Conservation (phyloP, 2,888 invertebrate genomes). For the Zhuqinia jingwanae region DNA sequence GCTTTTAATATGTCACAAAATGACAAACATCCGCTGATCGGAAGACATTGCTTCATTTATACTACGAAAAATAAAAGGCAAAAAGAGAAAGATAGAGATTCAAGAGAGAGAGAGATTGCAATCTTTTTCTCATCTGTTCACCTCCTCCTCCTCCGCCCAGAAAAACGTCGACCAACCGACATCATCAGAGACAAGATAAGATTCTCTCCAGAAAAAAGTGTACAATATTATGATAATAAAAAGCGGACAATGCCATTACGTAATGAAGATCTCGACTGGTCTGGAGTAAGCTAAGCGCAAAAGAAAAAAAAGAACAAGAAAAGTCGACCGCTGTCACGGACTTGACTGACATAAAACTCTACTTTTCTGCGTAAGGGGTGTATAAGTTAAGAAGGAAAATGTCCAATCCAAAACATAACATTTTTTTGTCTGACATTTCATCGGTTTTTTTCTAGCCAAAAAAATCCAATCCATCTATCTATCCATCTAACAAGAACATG, state of each 20-base stretch:
- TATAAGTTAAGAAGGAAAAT: background rate
- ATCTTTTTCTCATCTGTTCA: constrained; percentile 47
- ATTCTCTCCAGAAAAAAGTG: background rate
- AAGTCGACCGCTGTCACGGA: constrained; percentile 23
- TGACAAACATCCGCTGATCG: constrained; percentile 59
- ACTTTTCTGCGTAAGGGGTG: background rate
- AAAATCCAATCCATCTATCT: constrained; percentile 14
- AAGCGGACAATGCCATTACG: constrained; percentile 62
- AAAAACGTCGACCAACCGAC: no score
- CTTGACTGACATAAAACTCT: constrained; percentile 33
- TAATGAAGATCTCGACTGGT: constrained; percentile 53
- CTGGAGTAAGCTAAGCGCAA: background rate
- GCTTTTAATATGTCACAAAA: constrained; percentile 69
- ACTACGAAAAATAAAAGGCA: background rate
- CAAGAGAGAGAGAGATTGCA: constrained; percentile 26
- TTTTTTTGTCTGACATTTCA: background rate
- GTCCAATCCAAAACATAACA: background rate
- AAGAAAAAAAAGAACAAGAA: background rate
- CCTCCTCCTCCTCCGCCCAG: background rate
- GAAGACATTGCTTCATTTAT: background rate
- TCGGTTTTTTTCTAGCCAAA: background rate
- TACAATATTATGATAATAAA: background rate
- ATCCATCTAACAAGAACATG: background rate
- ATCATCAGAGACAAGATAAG: background rate
- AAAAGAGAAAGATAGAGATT: background rate